A percentile compares a stretch with the other conserved stretches of the same genome.
Conservation (phyloP, 1,140 invertebrate species). For the Drosophila burlai region DNA sequence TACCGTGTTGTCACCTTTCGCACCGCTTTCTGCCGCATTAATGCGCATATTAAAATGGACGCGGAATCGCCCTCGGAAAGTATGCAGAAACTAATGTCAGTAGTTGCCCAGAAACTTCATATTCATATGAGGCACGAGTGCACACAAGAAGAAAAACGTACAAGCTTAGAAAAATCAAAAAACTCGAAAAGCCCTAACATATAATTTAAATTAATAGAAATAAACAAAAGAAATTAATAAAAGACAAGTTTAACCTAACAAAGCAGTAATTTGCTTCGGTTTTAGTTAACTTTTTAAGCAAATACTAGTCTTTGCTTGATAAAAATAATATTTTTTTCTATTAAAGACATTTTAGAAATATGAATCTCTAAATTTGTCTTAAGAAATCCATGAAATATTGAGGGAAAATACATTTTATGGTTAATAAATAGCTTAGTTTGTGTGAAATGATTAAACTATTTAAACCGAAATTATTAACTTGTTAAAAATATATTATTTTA, state of each 20-base stretch:
- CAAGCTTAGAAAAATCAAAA: not conserved
- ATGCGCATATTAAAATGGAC: conserved; percentile 77
- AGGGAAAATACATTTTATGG: too few species aligned
- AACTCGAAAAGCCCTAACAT: not conserved
- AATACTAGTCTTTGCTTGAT: not conserved
- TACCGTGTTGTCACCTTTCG: conserved; percentile 66
- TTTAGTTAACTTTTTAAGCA: not conserved
- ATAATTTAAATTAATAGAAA: not conserved
- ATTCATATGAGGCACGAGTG: conserved; percentile 28
- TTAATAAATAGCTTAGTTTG: too few species aligned
- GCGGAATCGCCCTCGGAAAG: conserved; percentile 8
- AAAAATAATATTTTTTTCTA: not conserved
- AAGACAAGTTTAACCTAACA: not conserved
- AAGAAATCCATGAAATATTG: not conserved
- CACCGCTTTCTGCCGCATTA: conserved; percentile 76
- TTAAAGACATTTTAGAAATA: not conserved
- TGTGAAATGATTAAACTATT: too few species aligned
- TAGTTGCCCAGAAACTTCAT: conserved; percentile 47
- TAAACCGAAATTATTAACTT: too few species aligned
- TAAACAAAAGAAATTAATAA: not conserved
- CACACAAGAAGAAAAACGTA: not conserved
- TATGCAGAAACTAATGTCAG: conserved; percentile 62
- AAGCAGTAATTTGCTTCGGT: not conserved
- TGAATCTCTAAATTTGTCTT: not conserved
- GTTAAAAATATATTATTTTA: too few species aligned